Percentiles rank a stretch among this genome's conserved stretches.
Evolutionary conservation across 2,888 invertebrate species (phyloP).

Genomic region (Melanostoma mellinum): DNA sequence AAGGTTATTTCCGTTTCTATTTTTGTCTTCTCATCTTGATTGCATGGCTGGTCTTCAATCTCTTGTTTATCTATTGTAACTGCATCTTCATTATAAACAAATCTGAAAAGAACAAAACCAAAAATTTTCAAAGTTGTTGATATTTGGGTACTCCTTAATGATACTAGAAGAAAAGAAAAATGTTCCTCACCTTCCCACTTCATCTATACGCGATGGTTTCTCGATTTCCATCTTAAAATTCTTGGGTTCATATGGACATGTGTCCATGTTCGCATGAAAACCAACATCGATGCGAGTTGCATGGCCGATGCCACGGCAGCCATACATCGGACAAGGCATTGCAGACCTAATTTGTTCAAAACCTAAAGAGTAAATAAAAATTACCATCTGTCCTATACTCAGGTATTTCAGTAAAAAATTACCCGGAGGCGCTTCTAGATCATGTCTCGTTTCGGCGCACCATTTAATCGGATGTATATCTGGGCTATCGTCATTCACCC

Average conservation of each 20-base stretch:
- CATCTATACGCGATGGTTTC: slow-evolving; percentile 76
- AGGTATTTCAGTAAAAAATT: slow-evolving; percentile 78
- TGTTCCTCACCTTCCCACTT: slow-evolving; percentile 54
- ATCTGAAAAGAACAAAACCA: slow-evolving; percentile 31
- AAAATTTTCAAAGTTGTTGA: neutral
- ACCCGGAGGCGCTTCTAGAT: slow-evolving; percentile 92
- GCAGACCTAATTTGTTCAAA: slow-evolving; percentile 78
- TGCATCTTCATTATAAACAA: slow-evolving; percentile 18
- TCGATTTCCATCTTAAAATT: slow-evolving; percentile 80
- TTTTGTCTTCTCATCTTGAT: neutral
- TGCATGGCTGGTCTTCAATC: too few relatives aligned
- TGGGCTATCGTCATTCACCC: slow-evolving; percentile 94
- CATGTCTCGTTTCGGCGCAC: slow-evolving; percentile 94
- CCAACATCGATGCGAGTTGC: slow-evolving; percentile 89
- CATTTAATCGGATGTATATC: slow-evolving; percentile 96
- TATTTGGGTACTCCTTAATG: too few relatives aligned
- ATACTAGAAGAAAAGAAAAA: neutral
- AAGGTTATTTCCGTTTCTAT: slow-evolving; percentile 7
- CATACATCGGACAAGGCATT: slow-evolving; percentile 90
- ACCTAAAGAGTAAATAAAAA: slow-evolving; percentile 82
- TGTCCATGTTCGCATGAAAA: slow-evolving; percentile 87
- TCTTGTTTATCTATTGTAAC: too few relatives aligned
- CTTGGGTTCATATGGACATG: slow-evolving; percentile 87
- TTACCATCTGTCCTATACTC: slow-evolving; percentile 70
- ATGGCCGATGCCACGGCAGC: slow-evolving; percentile 96